These are phyloP conservation scores for Callosobruchus maculatus DNA, from an alignment of 2,888 invertebrate species.

Conservation along the genomic window DNA sequence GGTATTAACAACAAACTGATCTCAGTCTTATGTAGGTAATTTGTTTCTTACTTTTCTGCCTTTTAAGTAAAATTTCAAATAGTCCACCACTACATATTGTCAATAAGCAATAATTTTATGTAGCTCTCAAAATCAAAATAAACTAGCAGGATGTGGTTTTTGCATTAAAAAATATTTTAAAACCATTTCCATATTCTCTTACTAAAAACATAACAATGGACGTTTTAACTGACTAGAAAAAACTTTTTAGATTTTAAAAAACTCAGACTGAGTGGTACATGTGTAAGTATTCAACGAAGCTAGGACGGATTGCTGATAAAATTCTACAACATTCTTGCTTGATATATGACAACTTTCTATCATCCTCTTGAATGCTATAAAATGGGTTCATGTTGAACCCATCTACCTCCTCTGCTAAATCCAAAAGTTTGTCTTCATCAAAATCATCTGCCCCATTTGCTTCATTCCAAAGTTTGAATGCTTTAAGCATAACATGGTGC, in stretches of 20 bases:
- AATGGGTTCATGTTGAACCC: constrained; percentile 31
- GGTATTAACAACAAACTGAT: too few relatives aligned
- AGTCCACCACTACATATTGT: too few relatives aligned
- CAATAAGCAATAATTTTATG: too few relatives aligned
- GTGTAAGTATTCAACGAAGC: constrained; percentile 29
- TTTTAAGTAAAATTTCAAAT: too few relatives aligned
- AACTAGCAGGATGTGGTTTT: too few relatives aligned
- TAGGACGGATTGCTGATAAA: constrained; percentile 23
- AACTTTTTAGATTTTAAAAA: not conserved
- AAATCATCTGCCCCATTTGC: constrained; percentile 22
- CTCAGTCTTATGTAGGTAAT: too few relatives aligned
- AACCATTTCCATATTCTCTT: not conserved
- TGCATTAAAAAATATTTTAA: too few relatives aligned
- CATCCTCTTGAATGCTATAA: constrained; percentile 27
- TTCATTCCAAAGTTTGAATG: constrained; percentile 28
- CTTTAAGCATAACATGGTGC: constrained; percentile 19
- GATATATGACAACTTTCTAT: constrained; percentile 30
- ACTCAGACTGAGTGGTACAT: not conserved
- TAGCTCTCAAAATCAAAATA: too few relatives aligned
- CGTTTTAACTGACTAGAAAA: not conserved
- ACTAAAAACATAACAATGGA: not conserved
- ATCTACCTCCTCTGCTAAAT: constrained; percentile 32
- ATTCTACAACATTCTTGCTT: constrained; percentile 34
- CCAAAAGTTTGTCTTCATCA: constrained; percentile 28
- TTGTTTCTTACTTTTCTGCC: too few relatives aligned